Base-by-base conservation (phyloP, 1,140 invertebrate genomes). In the Ooceraea biroi region DNA sequence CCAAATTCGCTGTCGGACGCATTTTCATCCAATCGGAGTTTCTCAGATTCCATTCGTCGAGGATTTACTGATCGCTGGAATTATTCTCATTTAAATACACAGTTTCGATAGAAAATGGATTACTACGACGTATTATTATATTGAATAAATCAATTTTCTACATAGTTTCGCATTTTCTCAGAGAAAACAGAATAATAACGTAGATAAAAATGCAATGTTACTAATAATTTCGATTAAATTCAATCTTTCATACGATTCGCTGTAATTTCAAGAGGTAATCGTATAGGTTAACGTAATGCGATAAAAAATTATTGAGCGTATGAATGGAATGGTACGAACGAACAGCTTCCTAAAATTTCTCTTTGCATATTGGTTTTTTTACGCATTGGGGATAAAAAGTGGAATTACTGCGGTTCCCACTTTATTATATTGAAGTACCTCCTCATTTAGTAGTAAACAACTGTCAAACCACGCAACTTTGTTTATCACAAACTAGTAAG, bases 41-140 rank as follows among this genome's bases (percentile, higher is more conserved):
- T 41, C 30, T 85, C 58, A 44, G 52, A 17, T 82, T 85, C 36
- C 63, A 82, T 72, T 73, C 65, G 44, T 52, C 11, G 11, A 63
- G 17, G 46, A 57, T 72, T 80, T 36, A 55, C n/a, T 55, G 17
- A 57, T 30, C 19, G 41, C 25, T 14, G 3, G 7, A 30, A 14
- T 12, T 46, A 78, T 69, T 46, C 17, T 1, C 14, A 11, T 22
- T 57, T 12, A 52, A 55, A 63, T 17, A 41, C 46, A 17, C 17
- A 30, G 46, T 36, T n/a, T n/a, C 25, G 52, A 10, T 22, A 5
- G 3, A 46, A 30, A 19, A 14, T 19, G 19, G 25, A 60, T 44
- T 58, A 44, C n/a, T 57, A 1, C 25, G 69, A 0, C 41, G 30
- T 30, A 58, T 69, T n/a, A n/a, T 44, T 22, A 22, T 17, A 58